Percentiles rank a stretch among this genome's conserved stretches.
Evolutionary conservation across 2,888 invertebrate genomes (phyloP).

Genomic region (Serripes groenlandicus): DNA sequence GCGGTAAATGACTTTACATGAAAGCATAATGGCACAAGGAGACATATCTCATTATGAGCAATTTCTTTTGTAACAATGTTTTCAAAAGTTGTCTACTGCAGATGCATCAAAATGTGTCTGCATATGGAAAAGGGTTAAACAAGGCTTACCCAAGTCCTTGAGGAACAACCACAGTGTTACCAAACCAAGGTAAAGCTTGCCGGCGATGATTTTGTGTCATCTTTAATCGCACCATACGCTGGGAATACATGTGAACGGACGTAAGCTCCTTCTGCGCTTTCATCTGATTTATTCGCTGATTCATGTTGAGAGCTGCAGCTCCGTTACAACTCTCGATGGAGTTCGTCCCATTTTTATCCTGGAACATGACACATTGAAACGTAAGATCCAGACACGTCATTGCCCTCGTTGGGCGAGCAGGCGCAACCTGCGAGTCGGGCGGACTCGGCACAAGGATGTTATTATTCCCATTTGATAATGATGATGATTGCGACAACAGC

Average conservation of each 20-base stretch:
- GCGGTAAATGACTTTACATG: too few relatives aligned
- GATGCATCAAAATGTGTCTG: background rate
- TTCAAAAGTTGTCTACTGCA: too few relatives aligned
- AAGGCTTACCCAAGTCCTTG: slow-evolving; percentile 66
- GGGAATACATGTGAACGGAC: slow-evolving; percentile 72
- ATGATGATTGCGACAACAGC: background rate
- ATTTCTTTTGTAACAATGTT: too few relatives aligned
- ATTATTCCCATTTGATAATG: slow-evolving; percentile 10
- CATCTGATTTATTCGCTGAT: slow-evolving; percentile 67
- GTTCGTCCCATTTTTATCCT: slow-evolving; percentile 57
- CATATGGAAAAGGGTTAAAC: background rate
- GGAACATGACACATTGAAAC: slow-evolving; percentile 66
- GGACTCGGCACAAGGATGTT: slow-evolving; percentile 45
- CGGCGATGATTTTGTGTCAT: slow-evolving; percentile 75
- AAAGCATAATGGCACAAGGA: too few relatives aligned
- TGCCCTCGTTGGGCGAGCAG: slow-evolving; percentile 52
- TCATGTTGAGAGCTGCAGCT: slow-evolving; percentile 72
- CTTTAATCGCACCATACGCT: slow-evolving; percentile 73
- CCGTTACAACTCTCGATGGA: slow-evolving; percentile 21
- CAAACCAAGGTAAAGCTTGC: slow-evolving; percentile 70
- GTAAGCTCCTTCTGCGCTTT: slow-evolving; percentile 65
- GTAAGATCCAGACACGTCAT: slow-evolving; percentile 66
- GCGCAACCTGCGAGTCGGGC: slow-evolving; percentile 43
- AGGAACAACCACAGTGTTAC: slow-evolving; percentile 54
- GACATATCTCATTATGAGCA: too few relatives aligned